Conservation (phyloP, 2,113 vertebrate genomes). For the Micronisus gabar region DNA sequence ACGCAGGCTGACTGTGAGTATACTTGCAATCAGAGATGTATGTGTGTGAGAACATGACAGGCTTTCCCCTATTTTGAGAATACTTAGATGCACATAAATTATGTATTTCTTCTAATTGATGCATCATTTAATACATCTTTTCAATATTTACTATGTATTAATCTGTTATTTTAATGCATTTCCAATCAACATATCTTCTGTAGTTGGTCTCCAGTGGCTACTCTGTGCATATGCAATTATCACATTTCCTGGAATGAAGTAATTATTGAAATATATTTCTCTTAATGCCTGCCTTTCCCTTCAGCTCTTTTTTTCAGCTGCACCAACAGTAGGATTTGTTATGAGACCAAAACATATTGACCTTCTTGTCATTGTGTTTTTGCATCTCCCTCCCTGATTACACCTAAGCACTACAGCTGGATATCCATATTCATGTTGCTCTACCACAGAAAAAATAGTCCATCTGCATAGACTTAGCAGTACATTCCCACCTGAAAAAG, state of each 20-base stretch:
- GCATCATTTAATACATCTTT: not conserved
- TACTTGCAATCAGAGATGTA: not conserved
- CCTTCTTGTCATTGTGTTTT: conserved; percentile 44
- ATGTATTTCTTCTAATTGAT: not conserved
- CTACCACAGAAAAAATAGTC: not conserved
- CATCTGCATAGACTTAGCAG: not conserved
- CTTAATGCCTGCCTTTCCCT: not conserved
- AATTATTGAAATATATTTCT: not conserved
- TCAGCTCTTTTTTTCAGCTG: not conserved
- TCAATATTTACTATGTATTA: not conserved
- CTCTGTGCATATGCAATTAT: not conserved
- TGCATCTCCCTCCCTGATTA: conserved; percentile 35
- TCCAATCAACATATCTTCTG: not conserved
- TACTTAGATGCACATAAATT: not conserved
- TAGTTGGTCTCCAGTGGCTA: not conserved
- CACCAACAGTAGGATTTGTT: not conserved
- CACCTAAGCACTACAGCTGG: conserved; percentile 17
- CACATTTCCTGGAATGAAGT: not conserved
- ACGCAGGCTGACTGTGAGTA: not conserved
- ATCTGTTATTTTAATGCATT: not conserved
- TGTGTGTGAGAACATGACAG: not conserved
- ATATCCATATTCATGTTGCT: conserved; percentile 57
- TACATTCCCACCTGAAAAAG: not conserved
- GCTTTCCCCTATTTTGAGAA: not conserved
- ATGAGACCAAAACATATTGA: conserved; percentile 12